Conservation (phyloP, 2,888 invertebrate genomes). For the Gymnocheta viridis region DNA sequence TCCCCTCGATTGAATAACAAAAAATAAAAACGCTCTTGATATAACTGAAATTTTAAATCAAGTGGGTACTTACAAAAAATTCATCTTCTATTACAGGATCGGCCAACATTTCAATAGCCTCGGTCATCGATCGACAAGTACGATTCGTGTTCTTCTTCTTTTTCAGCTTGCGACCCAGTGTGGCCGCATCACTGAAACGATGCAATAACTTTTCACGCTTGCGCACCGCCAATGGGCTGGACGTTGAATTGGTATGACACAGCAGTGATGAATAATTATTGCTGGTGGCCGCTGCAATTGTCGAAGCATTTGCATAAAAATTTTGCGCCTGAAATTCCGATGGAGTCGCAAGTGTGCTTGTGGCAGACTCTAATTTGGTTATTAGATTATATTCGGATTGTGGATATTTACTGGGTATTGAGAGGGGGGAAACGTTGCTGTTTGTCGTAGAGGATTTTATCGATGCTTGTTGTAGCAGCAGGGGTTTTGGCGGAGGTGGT, state of each 20-base stretch:
- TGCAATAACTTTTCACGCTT: constrained; percentile 81
- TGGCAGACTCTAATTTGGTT: constrained; percentile 77
- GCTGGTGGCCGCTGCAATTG: constrained; percentile 73
- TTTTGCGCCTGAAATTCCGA: constrained; percentile 79
- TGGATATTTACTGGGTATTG: constrained; percentile 79
- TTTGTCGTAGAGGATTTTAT: constrained; percentile 74
- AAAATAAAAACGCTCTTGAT: neutral
- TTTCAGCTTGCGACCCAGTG: constrained; percentile 81
- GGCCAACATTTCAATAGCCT: constrained; percentile 82
- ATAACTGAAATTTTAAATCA: neutral
- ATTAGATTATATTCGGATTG: constrained; percentile 81
- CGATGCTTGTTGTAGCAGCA: constrained; percentile 76
- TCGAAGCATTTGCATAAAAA: constrained; percentile 78
- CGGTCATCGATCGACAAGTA: constrained; percentile 82
- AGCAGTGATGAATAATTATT: constrained; percentile 78
- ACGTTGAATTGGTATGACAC: constrained; percentile 79
- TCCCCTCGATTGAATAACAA: constrained; percentile 27
- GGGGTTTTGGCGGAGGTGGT: constrained; percentile 79
- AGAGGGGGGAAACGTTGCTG: constrained; percentile 72
- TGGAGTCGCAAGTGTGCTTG: constrained; percentile 76
- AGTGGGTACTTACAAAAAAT: constrained; percentile 80
- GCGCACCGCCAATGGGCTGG: constrained; percentile 79
- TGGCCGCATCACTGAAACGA: constrained; percentile 82
- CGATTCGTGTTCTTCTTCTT: constrained; percentile 81
- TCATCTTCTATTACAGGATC: constrained; percentile 82